phyloP scores from a whole-genome alignment of 2,113 vertebrate species.

The Deroptyus accipitrinus region DNA sequence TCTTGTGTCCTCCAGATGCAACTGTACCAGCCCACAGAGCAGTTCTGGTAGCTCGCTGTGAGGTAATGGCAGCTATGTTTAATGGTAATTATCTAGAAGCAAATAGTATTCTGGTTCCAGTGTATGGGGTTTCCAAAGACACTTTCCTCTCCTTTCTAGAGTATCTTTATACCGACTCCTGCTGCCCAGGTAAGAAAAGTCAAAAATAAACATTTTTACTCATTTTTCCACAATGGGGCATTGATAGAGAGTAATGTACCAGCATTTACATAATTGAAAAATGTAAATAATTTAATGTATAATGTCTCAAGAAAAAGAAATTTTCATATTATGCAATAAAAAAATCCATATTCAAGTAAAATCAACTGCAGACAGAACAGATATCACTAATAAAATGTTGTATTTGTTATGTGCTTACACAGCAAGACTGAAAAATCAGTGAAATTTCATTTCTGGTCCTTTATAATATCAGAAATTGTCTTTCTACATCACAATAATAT shows the following conservation, averaged over 20 bases:
- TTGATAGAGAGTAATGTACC: neutral
- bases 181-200: conserved; percentile 87
- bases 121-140: conserved; percentile 93
- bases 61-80: conserved; percentile 98
- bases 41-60: conserved; percentile 91
- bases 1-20: conserved; percentile 71
- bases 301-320: neutral
- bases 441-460: neutral
- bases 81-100: conserved; percentile 95
- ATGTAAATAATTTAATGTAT: neutral
- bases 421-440: neutral
- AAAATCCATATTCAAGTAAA: neutral
- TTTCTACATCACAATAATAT: neutral
- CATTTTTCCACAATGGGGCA: neutral
- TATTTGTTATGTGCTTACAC: neutral
- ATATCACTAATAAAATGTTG: neutral
- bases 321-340: neutral
- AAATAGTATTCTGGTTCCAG: conserved; percentile 88
- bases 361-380: neutral
- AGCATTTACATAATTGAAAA: neutral
- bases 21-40: conserved; percentile 91
- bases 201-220: neutral
- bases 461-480: neutral
- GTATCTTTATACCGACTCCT: conserved; percentile 95
- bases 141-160: conserved; percentile 96